phyloP scores from a whole-genome alignment of 2,888 invertebrate genomes.

The Dryadula phaetusa region DNA sequence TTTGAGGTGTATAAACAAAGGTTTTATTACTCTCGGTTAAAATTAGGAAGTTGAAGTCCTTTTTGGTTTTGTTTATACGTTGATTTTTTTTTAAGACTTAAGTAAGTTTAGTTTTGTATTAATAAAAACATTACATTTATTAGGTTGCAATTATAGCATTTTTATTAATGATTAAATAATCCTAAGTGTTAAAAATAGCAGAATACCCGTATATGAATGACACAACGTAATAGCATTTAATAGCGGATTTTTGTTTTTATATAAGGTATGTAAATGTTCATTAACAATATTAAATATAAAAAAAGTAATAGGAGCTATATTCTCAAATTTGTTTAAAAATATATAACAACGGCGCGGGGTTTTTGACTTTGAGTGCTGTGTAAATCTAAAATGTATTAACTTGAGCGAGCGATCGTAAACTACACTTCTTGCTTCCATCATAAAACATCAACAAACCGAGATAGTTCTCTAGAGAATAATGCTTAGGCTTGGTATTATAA shows the following conservation, averaged over 20 bases:
- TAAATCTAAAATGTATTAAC: constrained; percentile 34
- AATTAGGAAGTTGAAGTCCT: constrained; percentile 6
- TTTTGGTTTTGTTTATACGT: neutral
- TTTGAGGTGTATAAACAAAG: constrained; percentile 27
- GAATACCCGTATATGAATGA: too few species aligned
- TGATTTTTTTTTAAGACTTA: neutral
- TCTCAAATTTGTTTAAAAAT: neutral
- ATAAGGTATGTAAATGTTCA: too few species aligned
- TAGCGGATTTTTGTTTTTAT: too few species aligned
- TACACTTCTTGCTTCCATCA: constrained; percentile 23
- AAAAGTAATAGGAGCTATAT: neutral
- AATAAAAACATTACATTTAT: neutral
- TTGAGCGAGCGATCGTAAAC: constrained; percentile 42
- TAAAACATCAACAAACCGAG: constrained; percentile 15
- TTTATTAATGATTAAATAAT: too few species aligned
- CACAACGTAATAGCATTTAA: too few species aligned
- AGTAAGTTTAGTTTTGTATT: neutral
- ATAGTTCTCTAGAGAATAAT: neutral
- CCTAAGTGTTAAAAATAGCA: too few species aligned
- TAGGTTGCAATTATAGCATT: too few species aligned
- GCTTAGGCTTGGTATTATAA: neutral
- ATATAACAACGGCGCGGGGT: neutral
- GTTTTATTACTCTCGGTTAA: constrained; percentile 26
- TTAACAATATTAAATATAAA: neutral
- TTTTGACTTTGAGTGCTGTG: constrained; percentile 27